Evolutionary conservation across 2,113 vertebrate species (phyloP).

Genomic region (Sylvietta virens): DNA sequence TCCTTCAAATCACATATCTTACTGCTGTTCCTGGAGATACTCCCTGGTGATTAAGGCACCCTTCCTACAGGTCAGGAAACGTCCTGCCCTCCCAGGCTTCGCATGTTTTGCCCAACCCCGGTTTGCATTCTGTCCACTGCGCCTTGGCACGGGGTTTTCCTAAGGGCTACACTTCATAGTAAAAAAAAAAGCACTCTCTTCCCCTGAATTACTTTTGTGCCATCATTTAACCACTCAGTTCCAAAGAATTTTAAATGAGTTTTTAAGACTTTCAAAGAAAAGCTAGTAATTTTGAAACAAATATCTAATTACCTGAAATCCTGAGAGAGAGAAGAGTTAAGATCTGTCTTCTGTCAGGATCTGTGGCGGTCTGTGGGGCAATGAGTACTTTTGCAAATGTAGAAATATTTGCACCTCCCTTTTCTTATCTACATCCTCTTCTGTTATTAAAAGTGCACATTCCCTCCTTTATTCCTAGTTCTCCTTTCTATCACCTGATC

Average conservation of each 20-base stretch:
- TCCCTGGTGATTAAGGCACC: neutral
- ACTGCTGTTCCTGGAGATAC: neutral
- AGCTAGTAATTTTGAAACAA: neutral
- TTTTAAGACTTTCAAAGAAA: neutral
- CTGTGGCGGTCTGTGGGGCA: neutral
- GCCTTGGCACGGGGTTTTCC: neutral
- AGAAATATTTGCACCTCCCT: conserved; percentile 8
- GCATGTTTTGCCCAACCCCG: neutral
- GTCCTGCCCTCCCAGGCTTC: neutral
- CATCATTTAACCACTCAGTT: neutral
- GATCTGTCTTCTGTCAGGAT: neutral
- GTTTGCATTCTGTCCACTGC: neutral
- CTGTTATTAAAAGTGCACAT: neutral
- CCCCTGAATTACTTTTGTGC: neutral
- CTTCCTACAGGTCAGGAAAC: neutral
- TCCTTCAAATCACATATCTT: neutral
- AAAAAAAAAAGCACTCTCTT: neutral
- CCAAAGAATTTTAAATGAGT: neutral
- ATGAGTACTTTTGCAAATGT: neutral
- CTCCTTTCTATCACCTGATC: neutral
- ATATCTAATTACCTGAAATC: conserved; percentile 33
- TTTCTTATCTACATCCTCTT: conserved; percentile 3
- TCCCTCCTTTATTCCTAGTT: neutral
- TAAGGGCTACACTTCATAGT: neutral
- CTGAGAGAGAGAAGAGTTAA: neutral